These are phyloP conservation scores for Napeogenes inachia DNA, from an alignment of 2,888 invertebrate genomes.

Conservation along the genomic window DNA sequence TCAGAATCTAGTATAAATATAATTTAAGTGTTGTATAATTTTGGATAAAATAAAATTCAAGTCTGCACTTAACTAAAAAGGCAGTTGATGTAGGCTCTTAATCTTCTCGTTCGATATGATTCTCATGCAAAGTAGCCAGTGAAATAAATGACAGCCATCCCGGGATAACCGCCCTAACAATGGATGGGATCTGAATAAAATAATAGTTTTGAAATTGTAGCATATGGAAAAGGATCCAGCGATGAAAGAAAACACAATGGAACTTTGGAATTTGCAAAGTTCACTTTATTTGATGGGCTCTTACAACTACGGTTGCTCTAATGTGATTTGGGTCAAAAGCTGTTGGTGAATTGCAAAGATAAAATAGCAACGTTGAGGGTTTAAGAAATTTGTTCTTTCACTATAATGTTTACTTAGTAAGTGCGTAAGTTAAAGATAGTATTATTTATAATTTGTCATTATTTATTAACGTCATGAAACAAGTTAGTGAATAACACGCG, in stretches of 20 bases:
- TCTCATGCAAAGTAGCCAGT: conserved; percentile 29
- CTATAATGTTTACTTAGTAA: not conserved
- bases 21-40: no score
- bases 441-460: no score
- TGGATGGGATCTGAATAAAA: conserved; percentile 61
- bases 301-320: conserved; percentile 23
- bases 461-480: no score
- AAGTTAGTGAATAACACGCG: no score
- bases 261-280: conserved; percentile 42
- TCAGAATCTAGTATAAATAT: not conserved
- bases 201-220: conserved; percentile 58
- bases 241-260: conserved; percentile 39
- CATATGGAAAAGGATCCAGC: conserved; percentile 40
- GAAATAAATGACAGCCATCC: conserved; percentile 26
- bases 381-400: not conserved
- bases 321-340: conserved; percentile 27
- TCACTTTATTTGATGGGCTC: conserved; percentile 47
- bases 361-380: conserved; percentile 10
- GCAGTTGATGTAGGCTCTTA: conserved; percentile 22
- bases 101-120: conserved; percentile 26
- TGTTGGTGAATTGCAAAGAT: conserved; percentile 11
- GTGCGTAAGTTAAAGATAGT: not conserved
- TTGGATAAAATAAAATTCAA: not conserved
- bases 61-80: conserved; percentile 16
- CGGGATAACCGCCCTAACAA: conserved; percentile 39